Evolutionary conservation across 1,140 invertebrate genomes (phyloP).

Genomic region (Druon quercuslanigerum): DNA sequence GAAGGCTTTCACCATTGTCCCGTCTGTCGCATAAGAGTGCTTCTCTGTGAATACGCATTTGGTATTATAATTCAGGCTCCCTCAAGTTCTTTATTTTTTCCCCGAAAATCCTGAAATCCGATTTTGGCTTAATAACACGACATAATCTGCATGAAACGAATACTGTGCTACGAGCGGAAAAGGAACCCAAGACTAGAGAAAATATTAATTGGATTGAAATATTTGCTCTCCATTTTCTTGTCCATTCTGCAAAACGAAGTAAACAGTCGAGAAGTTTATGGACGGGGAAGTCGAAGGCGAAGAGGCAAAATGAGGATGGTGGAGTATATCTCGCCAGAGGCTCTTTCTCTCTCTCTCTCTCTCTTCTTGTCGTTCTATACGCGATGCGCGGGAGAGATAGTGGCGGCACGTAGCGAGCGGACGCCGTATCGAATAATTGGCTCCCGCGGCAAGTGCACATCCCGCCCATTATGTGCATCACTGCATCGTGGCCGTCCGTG

Average conservation of each 20-base stretch:
- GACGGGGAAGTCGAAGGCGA: slow-evolving; percentile 32
- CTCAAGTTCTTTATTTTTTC: slow-evolving; percentile 2
- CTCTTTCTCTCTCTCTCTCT: slow-evolving; percentile 49
- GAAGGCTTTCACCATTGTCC: slow-evolving; percentile 61
- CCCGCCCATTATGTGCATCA: slow-evolving; percentile 73
- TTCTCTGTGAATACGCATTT: not conserved
- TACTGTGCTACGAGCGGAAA: too few relatives aligned
- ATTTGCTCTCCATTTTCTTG: not conserved
- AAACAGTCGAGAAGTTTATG: slow-evolving; percentile 28
- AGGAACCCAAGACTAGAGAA: not conserved
- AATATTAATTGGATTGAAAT: not conserved
- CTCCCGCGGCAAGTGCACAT: slow-evolving; percentile 75
- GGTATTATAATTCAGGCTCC: slow-evolving; percentile 17
- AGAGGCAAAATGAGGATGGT: slow-evolving; percentile 48
- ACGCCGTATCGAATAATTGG: slow-evolving; percentile 75
- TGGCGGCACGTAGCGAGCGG: slow-evolving; percentile 68
- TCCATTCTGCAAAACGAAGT: slow-evolving; percentile 28
- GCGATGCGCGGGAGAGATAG: slow-evolving; percentile 71
- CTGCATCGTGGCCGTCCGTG: slow-evolving; percentile 61
- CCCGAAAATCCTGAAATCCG: not conserved
- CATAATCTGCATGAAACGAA: slow-evolving; percentile 9
- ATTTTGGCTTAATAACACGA: slow-evolving; percentile 11
- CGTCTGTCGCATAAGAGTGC: slow-evolving; percentile 29
- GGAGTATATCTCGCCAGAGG: slow-evolving; percentile 38
- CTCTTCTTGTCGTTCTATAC: slow-evolving; percentile 37